A percentile compares a stretch with the other conserved stretches of the same genome.
Conservation (phyloP, 1,140 invertebrate genomes). For the Ostrea edulis region DNA sequence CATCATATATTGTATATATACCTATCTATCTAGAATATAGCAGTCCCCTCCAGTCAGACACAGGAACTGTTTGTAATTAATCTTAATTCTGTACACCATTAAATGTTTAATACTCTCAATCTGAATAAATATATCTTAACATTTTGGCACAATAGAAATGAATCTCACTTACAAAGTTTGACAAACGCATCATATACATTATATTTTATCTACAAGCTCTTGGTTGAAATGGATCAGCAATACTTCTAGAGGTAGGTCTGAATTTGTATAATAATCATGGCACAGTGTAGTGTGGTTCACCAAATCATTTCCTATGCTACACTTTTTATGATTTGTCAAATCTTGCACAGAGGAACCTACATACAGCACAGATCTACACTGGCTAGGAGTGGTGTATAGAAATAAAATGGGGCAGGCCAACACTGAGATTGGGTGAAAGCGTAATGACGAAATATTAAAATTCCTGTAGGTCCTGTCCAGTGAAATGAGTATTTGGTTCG, state of each 20-base stretch:
- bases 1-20: no score
- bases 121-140: neutral
- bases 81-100: neutral
- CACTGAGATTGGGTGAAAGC: no score
- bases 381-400: no score
- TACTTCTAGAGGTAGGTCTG: neutral
- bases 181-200: slow-evolving; percentile 18
- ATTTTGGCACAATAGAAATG: slow-evolving; percentile 11
- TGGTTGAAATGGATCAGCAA: neutral
- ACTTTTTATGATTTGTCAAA: neutral
- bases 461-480: no score
- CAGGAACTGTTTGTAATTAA: no score
- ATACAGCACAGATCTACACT: neutral
- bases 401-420: no score
- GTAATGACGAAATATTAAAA: no score
- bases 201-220: neutral
- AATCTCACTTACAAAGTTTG: slow-evolving; percentile 33
- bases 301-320: neutral
- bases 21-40: no score
- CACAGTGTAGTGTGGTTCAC: neutral
- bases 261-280: neutral
- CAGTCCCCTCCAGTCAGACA: no score
- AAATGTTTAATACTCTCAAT: neutral
- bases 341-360: neutral
- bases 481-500: no score